Base-by-base conservation (phyloP, 1,140 invertebrate genomes). In the Neuroterus valhalla region DNA sequence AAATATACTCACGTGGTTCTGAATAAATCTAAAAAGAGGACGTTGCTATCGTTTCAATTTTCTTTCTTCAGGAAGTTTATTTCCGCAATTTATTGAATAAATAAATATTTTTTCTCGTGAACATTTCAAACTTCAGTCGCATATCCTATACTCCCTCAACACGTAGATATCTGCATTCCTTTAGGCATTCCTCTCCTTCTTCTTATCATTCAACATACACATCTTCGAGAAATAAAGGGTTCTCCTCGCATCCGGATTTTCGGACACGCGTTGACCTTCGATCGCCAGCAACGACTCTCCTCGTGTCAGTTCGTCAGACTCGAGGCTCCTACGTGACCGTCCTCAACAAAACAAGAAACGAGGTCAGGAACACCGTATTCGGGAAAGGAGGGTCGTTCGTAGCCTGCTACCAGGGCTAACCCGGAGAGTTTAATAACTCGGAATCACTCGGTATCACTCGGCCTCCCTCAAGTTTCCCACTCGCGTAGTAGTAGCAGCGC, bases 341-440 rank as follows among this genome's bases (percentile, higher is more conserved):
- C 85, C 86, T 83, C 84, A 83, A 84, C 80, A 84, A 86, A 86
- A 81, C 79, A 76, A 81, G 81, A 81, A 88, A 88, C 80, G 86
- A 86, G 87, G 87, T 88, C 87, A 88, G 87, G 85, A 84, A 88
- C 86, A 85, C 79, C 83, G 75, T 77, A 80, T 72, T 79, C 82
- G 79, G 75, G n/a, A 76, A 68, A 72, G 70, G 77, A 66, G 75
- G 74, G 67, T 70, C 66, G 69, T 46, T 82, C 70, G 75, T 66
- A 70, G 73, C 66, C 21, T 15, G 68, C 66, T 45, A 70, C 66
- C 44, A 66, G 72, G 70, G 74, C 75, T 70, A 75, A 45, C 74
- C 75, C 50, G 76, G 78, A 71, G 72, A 79, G 75, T 77, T 75
- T 52, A 73, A 48, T 23, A 68, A 71, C 62, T 84, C 84, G 84